Conservation (phyloP, 2,797 vertebrate genomes). For the Lutjanus campechanus region DNA sequence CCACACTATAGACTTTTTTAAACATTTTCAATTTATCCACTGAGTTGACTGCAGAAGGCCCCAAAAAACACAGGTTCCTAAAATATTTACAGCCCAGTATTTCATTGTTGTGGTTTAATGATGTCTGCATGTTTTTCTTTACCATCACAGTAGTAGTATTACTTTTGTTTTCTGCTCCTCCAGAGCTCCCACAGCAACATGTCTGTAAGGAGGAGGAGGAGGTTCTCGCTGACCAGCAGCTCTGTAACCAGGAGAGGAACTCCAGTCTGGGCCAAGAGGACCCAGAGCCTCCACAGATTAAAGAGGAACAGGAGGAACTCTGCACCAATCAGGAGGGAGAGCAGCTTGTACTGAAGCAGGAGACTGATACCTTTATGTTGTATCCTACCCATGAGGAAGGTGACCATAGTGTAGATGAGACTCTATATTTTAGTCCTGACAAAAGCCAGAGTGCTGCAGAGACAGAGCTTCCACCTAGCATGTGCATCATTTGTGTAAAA, state of each 20-base stretch:
- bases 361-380: background rate
- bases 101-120: too few relatives aligned
- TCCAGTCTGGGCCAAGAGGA: background rate
- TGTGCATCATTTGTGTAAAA: too few relatives aligned
- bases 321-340: slow-evolving; percentile 7
- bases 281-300: background rate
- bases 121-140: too few relatives aligned
- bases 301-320: slow-evolving; percentile 4
- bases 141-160: too few relatives aligned
- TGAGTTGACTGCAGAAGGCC: too few relatives aligned
- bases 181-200: background rate
- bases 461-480: too few relatives aligned
- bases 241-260: background rate
- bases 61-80: too few relatives aligned
- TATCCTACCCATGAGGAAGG: background rate
- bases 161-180: background rate
- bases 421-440: background rate
- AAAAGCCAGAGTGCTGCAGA: background rate
- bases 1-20: too few relatives aligned
- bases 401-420: background rate
- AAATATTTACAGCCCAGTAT: too few relatives aligned
- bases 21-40: too few relatives aligned
- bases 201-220: background rate
- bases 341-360: slow-evolving; percentile 6
- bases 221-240: background rate